phyloP scores from a whole-genome alignment of 2,113 vertebrate species.

The Dryoscopus gambensis region DNA sequence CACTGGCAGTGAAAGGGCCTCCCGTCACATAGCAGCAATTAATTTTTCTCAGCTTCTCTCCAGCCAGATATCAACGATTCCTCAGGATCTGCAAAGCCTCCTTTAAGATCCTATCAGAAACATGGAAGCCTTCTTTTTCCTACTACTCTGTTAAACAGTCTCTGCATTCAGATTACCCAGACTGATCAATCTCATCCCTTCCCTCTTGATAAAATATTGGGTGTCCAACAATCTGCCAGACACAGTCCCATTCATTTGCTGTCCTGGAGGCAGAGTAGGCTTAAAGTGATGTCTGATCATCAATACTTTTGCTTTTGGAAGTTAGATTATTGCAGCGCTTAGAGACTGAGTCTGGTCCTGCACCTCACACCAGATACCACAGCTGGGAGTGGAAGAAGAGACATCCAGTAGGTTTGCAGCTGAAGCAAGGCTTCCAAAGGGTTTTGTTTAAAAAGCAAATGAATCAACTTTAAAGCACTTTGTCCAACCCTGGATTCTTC shows the following conservation, averaged over 20 bases:
- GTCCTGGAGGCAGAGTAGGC: neutral
- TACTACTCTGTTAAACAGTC: constrained; percentile 8
- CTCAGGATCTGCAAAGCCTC: constrained; percentile 33
- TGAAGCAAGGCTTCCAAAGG: neutral
- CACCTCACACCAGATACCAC: neutral
- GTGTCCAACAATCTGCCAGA: constrained; percentile 3
- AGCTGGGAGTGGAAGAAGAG: neutral
- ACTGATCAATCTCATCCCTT: neutral
- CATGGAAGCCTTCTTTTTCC: neutral
- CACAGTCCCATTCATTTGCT: constrained; percentile 25
- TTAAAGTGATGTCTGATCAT: neutral
- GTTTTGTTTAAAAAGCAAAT: neutral
- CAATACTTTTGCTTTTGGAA: neutral
- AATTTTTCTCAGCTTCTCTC: constrained; percentile 3
- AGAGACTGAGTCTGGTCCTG: neutral
- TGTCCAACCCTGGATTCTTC: neutral
- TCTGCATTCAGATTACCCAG: constrained; percentile 31
- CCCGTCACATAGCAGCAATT: neutral
- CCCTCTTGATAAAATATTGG: constrained; percentile 12
- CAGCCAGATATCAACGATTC: neutral
- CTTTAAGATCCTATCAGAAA: constrained; percentile 14
- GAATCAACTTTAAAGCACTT: neutral
- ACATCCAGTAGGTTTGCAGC: neutral
- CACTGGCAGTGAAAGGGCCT: neutral
- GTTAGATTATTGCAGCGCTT: neutral